phyloP scores from a whole-genome alignment of 37 sponge, comb jelly and placozoan species.

The Theonella swinhoei region DNA sequence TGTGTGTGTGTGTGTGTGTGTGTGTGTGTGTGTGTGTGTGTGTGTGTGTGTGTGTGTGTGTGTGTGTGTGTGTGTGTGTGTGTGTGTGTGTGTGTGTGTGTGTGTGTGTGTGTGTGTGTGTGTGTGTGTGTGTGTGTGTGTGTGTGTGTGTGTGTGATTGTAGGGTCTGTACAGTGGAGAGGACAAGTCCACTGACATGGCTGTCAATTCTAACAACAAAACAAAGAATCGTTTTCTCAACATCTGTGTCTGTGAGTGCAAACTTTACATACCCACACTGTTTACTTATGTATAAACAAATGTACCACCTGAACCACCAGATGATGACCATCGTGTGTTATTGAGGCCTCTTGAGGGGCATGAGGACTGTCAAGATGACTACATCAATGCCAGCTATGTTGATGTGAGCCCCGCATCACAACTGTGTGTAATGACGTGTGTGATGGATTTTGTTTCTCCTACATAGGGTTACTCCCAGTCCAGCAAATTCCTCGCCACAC shows the following conservation, averaged over 20 bases:
- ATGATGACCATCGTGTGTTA: constrained; percentile 70
- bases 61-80: no score
- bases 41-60: no score
- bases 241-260: constrained; percentile 14
- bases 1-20: no score
- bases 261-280: background rate
- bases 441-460: background rate
- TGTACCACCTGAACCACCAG: constrained; percentile 6
- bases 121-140: no score
- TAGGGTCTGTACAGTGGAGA: background rate
- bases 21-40: no score
- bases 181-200: background rate
- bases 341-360: constrained; percentile 28
- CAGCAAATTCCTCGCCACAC: constrained; percentile 74
- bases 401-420: constrained; percentile 51
- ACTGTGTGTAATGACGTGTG: background rate
- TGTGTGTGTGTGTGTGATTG: background rate
- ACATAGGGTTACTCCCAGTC: constrained; percentile 63
- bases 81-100: no score
- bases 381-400: constrained; percentile 79
- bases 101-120: background rate
- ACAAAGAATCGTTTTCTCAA: constrained; percentile 52
- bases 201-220: background rate
- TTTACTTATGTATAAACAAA: background rate
- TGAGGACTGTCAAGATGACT: constrained; percentile 53